A percentile compares a stretch with the other conserved stretches of the same genome.
phyloP scores from a whole-genome alignment of 2,888 invertebrate genomes.

The Morpho achilles region DNA sequence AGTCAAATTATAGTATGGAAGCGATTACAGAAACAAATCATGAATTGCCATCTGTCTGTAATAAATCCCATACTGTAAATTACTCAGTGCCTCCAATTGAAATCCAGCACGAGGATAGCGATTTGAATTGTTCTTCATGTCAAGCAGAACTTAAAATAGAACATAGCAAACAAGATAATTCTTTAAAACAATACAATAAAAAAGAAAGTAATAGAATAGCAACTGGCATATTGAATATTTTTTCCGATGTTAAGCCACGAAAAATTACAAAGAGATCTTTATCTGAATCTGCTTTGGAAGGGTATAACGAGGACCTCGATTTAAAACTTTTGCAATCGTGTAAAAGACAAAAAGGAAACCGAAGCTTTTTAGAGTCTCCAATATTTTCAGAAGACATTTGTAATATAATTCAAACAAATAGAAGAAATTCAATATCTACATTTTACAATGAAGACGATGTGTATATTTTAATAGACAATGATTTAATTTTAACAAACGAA shows the following conservation, averaged over 20 bases:
- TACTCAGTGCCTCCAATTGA: too few relatives aligned
- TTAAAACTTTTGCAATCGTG: constrained; percentile 29
- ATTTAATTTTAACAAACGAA: constrained; percentile 60
- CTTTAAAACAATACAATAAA: not conserved
- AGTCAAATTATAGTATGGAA: too few relatives aligned
- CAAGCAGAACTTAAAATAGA: not conserved
- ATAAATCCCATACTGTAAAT: too few relatives aligned
- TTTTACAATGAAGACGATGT: constrained; percentile 60
- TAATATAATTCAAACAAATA: constrained; percentile 50
- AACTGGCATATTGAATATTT: not conserved
- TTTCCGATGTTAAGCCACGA: constrained; percentile 14
- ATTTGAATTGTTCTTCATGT: too few relatives aligned
- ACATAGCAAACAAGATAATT: not conserved
- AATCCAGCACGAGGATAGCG: too few relatives aligned
- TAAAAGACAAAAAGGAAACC: constrained; percentile 48
- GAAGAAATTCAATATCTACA: constrained; percentile 65
- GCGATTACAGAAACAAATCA: not conserved
- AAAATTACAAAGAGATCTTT: constrained; percentile 55
- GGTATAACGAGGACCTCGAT: constrained; percentile 21
- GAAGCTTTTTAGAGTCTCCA: constrained; percentile 38
- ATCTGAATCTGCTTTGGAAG: constrained; percentile 60
- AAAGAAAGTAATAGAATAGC: not conserved
- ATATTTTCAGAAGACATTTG: constrained; percentile 43
- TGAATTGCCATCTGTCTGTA: not conserved
- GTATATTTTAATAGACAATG: constrained; percentile 65